Percentiles rank a stretch among this genome's conserved stretches.
phyloP scores from a whole-genome alignment of 1,140 invertebrate species.

The Leguminivora glycinivorella region DNA sequence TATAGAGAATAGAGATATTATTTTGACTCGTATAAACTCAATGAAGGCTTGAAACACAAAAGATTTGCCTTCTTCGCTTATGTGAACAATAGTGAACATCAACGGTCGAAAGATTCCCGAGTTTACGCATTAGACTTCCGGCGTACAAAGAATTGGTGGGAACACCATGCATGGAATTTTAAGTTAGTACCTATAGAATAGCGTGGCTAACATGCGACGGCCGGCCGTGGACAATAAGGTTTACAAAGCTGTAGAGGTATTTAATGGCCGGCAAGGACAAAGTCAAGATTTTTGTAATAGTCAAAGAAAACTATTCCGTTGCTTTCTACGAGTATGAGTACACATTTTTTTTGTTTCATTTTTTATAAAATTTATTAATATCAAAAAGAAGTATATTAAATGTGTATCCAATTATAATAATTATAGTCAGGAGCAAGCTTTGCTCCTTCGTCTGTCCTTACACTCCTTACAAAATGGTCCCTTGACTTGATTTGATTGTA shows the following conservation, averaged over 20 bases:
- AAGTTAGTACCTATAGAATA: slow-evolving; percentile 33
- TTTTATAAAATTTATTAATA: not conserved
- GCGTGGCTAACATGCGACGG: not conserved
- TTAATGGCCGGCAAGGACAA: not conserved
- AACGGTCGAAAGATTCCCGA: not conserved
- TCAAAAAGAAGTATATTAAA: not conserved
- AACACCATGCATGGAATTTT: slow-evolving; percentile 40
- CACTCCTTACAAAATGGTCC: too few relatives aligned
- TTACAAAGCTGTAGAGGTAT: slow-evolving; percentile 3
- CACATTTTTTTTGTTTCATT: not conserved
- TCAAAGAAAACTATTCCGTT: not conserved
- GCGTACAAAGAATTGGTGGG: slow-evolving; percentile 32
- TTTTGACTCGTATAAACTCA: too few relatives aligned
- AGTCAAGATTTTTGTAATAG: not conserved
- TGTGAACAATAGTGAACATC: not conserved
- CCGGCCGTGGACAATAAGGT: slow-evolving; percentile 12
- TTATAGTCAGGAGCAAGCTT: too few relatives aligned
- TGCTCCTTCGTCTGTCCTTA: too few relatives aligned
- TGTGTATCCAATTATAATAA: too few relatives aligned
- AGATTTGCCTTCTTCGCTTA: too few relatives aligned
- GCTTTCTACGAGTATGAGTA: not conserved
- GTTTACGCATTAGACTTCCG: slow-evolving; percentile 40
- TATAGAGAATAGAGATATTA: too few relatives aligned
- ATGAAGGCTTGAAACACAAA: too few relatives aligned
- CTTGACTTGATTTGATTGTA: too few relatives aligned